Conservation (phyloP, 1,140 invertebrate genomes). For the Cotesia vestalis region DNA sequence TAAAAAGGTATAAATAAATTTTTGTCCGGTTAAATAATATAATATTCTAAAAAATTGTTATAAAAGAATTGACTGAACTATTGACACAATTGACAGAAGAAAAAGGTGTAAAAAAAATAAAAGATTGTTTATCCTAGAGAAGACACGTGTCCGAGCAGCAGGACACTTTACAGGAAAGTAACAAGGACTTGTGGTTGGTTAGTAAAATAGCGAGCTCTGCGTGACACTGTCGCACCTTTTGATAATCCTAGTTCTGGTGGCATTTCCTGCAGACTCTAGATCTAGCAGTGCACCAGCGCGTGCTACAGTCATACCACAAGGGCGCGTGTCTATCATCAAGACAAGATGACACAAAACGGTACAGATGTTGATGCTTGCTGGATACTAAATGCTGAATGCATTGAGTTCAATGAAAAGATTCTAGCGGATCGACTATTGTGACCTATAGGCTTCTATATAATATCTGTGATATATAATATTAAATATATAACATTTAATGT, state of each 20-base stretch:
- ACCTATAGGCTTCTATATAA: neutral
- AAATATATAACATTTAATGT: neutral
- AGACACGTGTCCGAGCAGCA: constrained; percentile 12
- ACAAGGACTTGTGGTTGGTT: constrained; percentile 4
- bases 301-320: neutral
- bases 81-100: too few relatives aligned
- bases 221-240: constrained; percentile 1
- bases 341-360: too few relatives aligned
- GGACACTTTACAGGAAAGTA: neutral
- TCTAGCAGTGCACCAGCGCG: neutral
- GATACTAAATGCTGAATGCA: too few relatives aligned
- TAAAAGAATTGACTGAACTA: too few relatives aligned
- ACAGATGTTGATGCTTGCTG: too few relatives aligned
- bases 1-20: too few relatives aligned
- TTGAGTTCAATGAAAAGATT: too few relatives aligned
- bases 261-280: neutral
- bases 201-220: constrained; percentile 4
- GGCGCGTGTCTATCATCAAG: too few relatives aligned
- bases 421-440: neutral
- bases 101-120: constrained; percentile 1
- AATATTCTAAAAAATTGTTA: too few relatives aligned
- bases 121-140: neutral
- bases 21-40: too few relatives aligned
- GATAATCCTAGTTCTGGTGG: neutral
- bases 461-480: neutral